Evolutionary conservation across 1,140 invertebrate genomes (phyloP).

Genomic region (Drosophila melanica): DNA sequence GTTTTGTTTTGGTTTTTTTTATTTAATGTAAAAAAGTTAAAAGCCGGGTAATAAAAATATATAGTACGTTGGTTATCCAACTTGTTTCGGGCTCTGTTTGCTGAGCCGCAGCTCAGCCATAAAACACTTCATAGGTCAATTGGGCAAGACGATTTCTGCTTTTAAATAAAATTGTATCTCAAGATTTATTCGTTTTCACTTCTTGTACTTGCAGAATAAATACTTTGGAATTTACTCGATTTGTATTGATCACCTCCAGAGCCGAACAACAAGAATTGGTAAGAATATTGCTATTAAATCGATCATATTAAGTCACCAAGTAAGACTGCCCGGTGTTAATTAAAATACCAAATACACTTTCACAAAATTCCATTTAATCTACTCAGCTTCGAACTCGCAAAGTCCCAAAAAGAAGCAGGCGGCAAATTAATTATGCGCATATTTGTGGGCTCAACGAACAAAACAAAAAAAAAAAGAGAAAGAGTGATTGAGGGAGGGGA

Average conservation of each 20-base stretch:
- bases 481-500: not conserved
- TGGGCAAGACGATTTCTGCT: not conserved
- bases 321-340: constrained; percentile 54
- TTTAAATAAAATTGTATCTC: constrained; percentile 13
- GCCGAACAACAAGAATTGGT: constrained; percentile 22
- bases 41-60: constrained; percentile 40
- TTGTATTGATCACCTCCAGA: constrained; percentile 23
- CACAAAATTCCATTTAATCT: constrained; percentile 80
- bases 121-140: constrained; percentile 33
- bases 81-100: constrained; percentile 10
- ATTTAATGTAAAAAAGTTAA: constrained; percentile 11
- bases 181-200: constrained; percentile 30
- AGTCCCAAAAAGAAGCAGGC: constrained; percentile 27
- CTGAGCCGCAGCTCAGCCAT: constrained; percentile 6
- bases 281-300: constrained; percentile 11
- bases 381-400: constrained; percentile 51
- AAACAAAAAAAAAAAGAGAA: constrained; percentile 20
- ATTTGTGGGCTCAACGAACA: constrained; percentile 63
- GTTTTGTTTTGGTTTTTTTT: not conserved
- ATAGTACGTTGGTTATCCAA: constrained; percentile 27
- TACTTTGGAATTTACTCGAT: constrained; percentile 49
- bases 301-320: constrained; percentile 28
- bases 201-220: constrained; percentile 47
- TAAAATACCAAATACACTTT: constrained; percentile 74
- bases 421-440: constrained; percentile 78